Conservation (phyloP, 2,113 vertebrate species). For the Machaerirhynchus nigripectus region DNA sequence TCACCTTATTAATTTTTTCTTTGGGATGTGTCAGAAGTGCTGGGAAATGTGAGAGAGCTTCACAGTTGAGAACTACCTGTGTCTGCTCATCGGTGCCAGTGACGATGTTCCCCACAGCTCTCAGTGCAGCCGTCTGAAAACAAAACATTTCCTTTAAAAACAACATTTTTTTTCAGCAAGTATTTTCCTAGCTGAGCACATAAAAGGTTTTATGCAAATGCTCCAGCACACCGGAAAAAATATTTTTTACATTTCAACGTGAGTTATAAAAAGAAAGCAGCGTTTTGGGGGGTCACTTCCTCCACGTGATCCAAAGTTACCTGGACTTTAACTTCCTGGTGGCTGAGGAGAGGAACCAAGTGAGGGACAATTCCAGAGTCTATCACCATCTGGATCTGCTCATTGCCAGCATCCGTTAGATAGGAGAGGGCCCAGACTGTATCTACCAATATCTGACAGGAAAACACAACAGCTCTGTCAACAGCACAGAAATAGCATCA, state of each 20-base stretch:
- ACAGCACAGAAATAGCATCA: background rate
- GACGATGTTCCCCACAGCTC: slow-evolving; percentile 98
- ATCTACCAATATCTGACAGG: slow-evolving; percentile 91
- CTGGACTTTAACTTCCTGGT: slow-evolving; percentile 99
- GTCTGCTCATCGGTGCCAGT: slow-evolving; percentile 98
- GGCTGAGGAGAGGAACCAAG: slow-evolving; percentile 96
- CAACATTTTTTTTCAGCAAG: background rate
- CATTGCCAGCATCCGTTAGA: slow-evolving; percentile 96
- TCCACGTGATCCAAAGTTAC: slow-evolving; percentile 61
- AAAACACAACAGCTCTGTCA: background rate
- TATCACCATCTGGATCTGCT: slow-evolving; percentile 99
- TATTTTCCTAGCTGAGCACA: background rate
- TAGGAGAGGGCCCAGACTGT: slow-evolving; percentile 99
- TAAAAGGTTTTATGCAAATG: background rate
- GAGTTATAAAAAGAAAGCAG: background rate
- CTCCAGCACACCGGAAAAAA: background rate
- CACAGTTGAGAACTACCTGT: slow-evolving; percentile 97
- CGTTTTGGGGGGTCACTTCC: background rate
- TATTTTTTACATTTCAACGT: background rate
- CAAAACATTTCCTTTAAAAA: background rate
- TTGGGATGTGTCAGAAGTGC: slow-evolving; percentile 96
- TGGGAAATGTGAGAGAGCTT: slow-evolving; percentile 94
- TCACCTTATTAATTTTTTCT: slow-evolving; percentile 99
- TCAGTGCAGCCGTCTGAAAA: slow-evolving; percentile 91
- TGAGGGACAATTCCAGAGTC: slow-evolving; percentile 96